Conservation (phyloP, 64 coral and sea anemone genomes). For the Cladopsammia gracilis region DNA sequence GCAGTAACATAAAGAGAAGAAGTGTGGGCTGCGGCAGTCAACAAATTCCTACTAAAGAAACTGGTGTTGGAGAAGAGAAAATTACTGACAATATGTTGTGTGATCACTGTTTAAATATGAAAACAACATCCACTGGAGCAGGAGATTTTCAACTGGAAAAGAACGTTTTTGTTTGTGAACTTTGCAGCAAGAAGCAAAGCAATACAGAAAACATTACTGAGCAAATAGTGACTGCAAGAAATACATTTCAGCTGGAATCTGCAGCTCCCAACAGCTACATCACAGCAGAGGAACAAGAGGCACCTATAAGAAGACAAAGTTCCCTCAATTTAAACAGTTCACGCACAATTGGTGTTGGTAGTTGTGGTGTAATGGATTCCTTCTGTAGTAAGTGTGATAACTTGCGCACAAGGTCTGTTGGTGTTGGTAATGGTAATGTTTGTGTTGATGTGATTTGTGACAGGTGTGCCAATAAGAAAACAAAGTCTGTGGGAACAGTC, state of each 20-base stretch:
- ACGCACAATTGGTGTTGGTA: constrained; percentile 59
- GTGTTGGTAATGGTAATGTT: constrained; percentile 39
- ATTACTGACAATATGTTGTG: background rate
- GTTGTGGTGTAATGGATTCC: constrained; percentile 65
- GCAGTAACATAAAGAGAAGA: constrained; percentile 58
- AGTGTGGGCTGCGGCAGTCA: constrained; percentile 65
- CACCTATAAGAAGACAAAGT: background rate
- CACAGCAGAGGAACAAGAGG: background rate
- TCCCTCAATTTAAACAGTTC: background rate
- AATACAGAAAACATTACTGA: background rate
- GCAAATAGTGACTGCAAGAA: background rate
- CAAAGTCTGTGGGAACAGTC: constrained; percentile 72
- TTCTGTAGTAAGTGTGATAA: constrained; percentile 65
- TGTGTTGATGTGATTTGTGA: constrained; percentile 61
- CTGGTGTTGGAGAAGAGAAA: constrained; percentile 15
- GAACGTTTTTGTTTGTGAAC: background rate
- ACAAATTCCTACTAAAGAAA: constrained; percentile 12
- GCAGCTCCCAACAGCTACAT: background rate
- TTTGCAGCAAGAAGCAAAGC: constrained; percentile 1
- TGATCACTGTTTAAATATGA: constrained; percentile 42
- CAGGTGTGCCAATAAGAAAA: constrained; percentile 59
- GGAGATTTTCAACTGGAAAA: constrained; percentile 3
- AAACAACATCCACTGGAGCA: constrained; percentile 7
- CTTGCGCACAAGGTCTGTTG: constrained; percentile 65
- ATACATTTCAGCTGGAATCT: background rate